Base-by-base conservation (phyloP, 2,113 vertebrate genomes). In the Genyomyrus donnyi region DNA sequence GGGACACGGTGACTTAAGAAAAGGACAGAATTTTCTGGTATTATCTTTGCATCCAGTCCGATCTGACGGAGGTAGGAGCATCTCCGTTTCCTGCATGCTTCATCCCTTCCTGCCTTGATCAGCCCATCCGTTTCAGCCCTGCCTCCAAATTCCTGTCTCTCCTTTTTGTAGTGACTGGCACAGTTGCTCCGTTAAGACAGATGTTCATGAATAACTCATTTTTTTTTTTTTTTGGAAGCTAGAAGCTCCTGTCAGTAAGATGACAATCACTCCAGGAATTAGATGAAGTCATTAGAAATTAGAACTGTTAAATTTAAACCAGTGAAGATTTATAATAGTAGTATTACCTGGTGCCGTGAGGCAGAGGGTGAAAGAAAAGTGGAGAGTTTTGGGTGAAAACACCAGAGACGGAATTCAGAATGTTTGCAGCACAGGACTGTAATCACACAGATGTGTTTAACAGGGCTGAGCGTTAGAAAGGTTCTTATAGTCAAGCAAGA, bases 141-240 rank as follows among this genome's bases (percentile, higher is more conserved):
- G 77, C 77, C 45, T 83, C 31, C 77, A 83, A 85, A 24, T 45
- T 48, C 80, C 39, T 48, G 80, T 85, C 74, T 80, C 74, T 85
- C 45, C 83, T 27, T 85, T 46, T 48, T 48, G 45, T 13, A 46
- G 83, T 80, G 83, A 85, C 39, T 45, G 83, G 83, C 83, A 85
- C 83, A 46, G 83, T 48, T 48, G 83, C 45, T 24, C 42, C 45
- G 9, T 85, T 85, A 48, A 85, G 83, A 39, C 83, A 85, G 83
- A 85, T 85, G 83, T 85, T 85, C 83, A 85, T 85, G 83, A 45
- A 85, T 85, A 85, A 45, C 19, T 42, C 19, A 80, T 80, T 77
- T 35, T n/a, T 53, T 80, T 39, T 27, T 53, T 62, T 62, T 66
- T 39, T 70, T 70, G 35, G 19, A 42, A 17, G 17, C 74, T 80